Base-by-base conservation (phyloP, 92 coral and sea anemone species). In the Diadumene lineata region DNA sequence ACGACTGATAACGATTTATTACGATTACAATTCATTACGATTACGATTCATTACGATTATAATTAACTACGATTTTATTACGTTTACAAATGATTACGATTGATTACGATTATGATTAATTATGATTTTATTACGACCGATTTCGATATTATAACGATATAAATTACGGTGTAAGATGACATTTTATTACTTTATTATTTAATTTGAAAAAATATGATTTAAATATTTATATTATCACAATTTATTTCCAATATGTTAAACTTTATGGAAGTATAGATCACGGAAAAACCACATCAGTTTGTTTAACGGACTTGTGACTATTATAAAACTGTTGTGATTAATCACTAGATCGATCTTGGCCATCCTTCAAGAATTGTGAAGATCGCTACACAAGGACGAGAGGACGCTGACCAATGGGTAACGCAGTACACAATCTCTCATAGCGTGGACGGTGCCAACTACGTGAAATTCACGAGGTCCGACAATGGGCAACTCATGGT, bases 351-450 rank as follows among this genome's bases (percentile, higher is more conserved):
- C 55, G 92, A 87, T 74, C 77, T 83, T 29, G 63, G 76, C 26
- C 78, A 70, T 0, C 74, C 88, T 38, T 78, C 82, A 53, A 64
- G 88, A 21, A 56, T 87, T 1, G 61, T 74, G 8, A 87, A 82
- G 64, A 55, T 87, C 7, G 76, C 92, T n/a, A 87, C 86, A 0
- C 90, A 82, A 64, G 90, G 87, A 21, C 79, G 89, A 1, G 81
- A 84, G 22, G 93, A 85, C 61, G 56, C 53, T 21, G 75, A 69
- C 6, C 82, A 89, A 30, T 89, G 94, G 94, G 85, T 89, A 43
- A 81, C 71, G 21, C 75, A 78, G 34, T 89, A 73, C 62, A 76
- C 58, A 58, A 44, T 89, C 55, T 48, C 65, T 33, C 80, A 85
- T 82, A 85, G 87, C 57, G 63, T 69, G 43, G 91, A 89, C 58